These are phyloP conservation scores for Podabrus alpinus DNA, from an alignment of 2,888 invertebrate species.

Conservation along the genomic window DNA sequence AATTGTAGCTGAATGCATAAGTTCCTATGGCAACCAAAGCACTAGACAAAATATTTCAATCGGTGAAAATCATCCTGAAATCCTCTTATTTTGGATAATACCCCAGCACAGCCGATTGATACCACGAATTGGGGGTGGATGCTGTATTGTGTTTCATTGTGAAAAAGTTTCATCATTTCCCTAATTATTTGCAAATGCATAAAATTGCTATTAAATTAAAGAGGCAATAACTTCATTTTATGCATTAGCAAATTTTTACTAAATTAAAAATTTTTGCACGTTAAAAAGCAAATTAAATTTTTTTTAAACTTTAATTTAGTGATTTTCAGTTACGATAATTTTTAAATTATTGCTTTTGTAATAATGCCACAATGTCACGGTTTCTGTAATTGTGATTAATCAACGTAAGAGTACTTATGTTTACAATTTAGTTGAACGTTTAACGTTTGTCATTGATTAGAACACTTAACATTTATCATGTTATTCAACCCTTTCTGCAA, in stretches of 20 bases:
- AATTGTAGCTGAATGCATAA: background rate
- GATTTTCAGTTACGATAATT: background rate
- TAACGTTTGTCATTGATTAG: constrained; percentile 33
- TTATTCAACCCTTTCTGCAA: constrained; percentile 45
- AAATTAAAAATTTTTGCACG: too few relatives aligned
- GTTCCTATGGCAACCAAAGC: constrained; percentile 31
- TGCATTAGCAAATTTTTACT: background rate
- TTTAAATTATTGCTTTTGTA: background rate
- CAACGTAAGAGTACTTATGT: background rate
- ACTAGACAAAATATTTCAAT: constrained; percentile 33
- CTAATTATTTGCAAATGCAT: background rate
- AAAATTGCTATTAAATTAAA: background rate
- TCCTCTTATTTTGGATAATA: constrained; percentile 32
- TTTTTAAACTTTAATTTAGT: background rate
- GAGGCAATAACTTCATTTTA: background rate
- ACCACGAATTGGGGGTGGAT: background rate
- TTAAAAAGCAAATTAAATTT: background rate
- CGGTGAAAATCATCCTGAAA: constrained; percentile 33
- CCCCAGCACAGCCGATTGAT: constrained; percentile 5
- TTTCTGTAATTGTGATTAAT: background rate
- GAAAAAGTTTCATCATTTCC: background rate
- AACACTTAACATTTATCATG: constrained; percentile 29
- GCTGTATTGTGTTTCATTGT: background rate
- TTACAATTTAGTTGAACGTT: background rate
- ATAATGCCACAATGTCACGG: background rate